Base-by-base conservation (phyloP, 2,888 invertebrate genomes). In the Ormyrus rosae region DNA sequence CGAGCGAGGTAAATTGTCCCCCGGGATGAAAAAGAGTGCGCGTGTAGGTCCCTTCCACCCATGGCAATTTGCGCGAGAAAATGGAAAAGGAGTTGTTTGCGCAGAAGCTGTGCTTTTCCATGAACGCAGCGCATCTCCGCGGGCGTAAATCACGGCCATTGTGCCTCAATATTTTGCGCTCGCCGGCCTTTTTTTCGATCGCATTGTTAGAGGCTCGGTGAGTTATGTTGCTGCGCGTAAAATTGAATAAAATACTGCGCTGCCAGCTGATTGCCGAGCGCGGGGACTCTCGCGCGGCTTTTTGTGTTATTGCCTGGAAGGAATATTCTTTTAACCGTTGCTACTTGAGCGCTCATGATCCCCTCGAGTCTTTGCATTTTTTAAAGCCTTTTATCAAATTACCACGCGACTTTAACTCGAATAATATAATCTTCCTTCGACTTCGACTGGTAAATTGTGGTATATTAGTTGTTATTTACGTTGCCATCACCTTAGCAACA, bases 71-170 rank as follows among this genome's bases (percentile, higher is more conserved):
- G 72, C 46, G 34, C 0, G 63, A 63, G 45, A 67, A 67, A 67
- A 51, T 60, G 45, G 60, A 58, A 53, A 53, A 67, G 19, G 76
- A 55, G 53, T 63, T 76, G 55, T 69, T 50, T 11, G 53, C n/a
- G 9, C 6, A 11, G 34, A 19, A 34, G 34, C 34, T 34, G 70
- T 34, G 70, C 63, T 77, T 71, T 78, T 71, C 71, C 77, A 34
- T 65, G 70, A 70, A 77, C 13, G 19, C 1, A 58, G 65, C 55
- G n/a, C 48, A 69, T 70, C 56, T 34, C 19, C 50, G 19, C 48
- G 46, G n/a, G 45, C 55, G 56, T 77, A 53, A 67, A 67, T 53
- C 34, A 6, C 53, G 13, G n/a, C 6, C 53, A 34, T 34, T 34
- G 34, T 58, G 10, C 9, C 58, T 51, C 51, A 74, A 60, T 75